Evolutionary conservation across 2,888 invertebrate species (phyloP), one percentile per base, ranked within the genome.

Genomic region (Autographa gamma): DNA sequence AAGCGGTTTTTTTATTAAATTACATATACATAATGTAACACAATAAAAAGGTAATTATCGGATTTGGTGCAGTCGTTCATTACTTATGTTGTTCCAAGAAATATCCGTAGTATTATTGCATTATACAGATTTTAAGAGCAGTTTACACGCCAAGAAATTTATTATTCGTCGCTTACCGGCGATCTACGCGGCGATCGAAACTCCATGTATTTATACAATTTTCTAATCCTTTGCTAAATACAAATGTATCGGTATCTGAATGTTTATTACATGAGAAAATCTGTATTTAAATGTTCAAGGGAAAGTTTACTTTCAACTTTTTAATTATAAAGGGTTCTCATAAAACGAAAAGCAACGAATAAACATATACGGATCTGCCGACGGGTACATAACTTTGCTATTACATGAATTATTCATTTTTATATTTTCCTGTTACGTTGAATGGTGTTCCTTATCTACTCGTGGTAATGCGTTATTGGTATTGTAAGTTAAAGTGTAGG

Each of bases 331-430:
- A 79, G 67, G 80, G 73, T 69, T 79, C 64, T 60, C 64, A 60
- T 32, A 60, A 70, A 67, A 70, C 61, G 64, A 66, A 74, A 16
- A 63, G 9, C 41, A 71, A 79, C 71, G 58, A 64, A 70, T 73
- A 76, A 52, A 34, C 64, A 70, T 69, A 76, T 41, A 34, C 64
- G 58, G 66, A 69, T 59, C 9, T 32, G 59, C 66, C 25, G n/a
- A 48, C 11, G 66, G 75, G 59, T 66, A 66, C 59, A 52, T 14
- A 80, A 80, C 75, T 77, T 81, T 66, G 63, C 48, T 69, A 73
- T 69, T 70, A 68, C 74, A 81, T 81, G 68, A 79, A 79, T 77
- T 61, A 77, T 81, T 74, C 65, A 73, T 81, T 71, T 74, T 70
- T 31, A 67, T 73, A 74, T 76, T 76, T 71, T 56, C 70, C 63